Percentiles rank a stretch among this genome's conserved stretches.
These are phyloP conservation scores for Thymelicus acteon DNA, from an alignment of 2,888 invertebrate species.

Conservation along the genomic window DNA sequence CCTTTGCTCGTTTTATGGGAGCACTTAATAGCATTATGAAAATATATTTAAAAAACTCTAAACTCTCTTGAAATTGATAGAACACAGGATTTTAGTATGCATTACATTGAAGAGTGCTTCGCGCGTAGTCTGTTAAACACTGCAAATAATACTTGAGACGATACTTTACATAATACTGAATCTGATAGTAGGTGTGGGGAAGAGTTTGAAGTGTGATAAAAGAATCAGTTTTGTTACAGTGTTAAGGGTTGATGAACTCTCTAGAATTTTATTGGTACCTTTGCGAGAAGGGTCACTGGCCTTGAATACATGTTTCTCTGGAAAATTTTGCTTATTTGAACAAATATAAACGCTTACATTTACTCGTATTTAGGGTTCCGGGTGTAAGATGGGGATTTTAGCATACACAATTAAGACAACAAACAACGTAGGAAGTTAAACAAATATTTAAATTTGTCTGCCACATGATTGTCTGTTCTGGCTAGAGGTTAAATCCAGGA, in stretches of 20 bases:
- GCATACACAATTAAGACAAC: too few species aligned
- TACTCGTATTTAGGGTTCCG: too few species aligned
- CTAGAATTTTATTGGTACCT: not conserved
- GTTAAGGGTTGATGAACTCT: not conserved
- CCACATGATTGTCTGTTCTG: too few species aligned
- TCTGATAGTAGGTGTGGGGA: slow-evolving; percentile 2
- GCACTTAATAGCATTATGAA: not conserved
- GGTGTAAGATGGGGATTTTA: too few species aligned
- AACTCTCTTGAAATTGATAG: slow-evolving; percentile 4
- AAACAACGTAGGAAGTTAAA: too few species aligned
- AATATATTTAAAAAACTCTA: not conserved
- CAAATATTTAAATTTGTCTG: too few species aligned
- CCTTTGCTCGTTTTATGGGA: too few species aligned
- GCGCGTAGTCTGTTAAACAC: slow-evolving; percentile 21
- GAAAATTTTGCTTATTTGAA: too few species aligned
- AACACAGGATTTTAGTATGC: slow-evolving; percentile 17
- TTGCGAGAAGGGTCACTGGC: not conserved
- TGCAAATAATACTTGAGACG: slow-evolving; percentile 32
- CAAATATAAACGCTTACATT: too few species aligned
- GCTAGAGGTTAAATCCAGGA: too few species aligned
- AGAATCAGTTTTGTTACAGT: slow-evolving; percentile 4
- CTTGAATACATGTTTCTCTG: not conserved
- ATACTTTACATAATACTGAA: slow-evolving; percentile 27
- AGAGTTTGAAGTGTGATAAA: slow-evolving; percentile 11
- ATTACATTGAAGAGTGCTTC: slow-evolving; percentile 27